Evolutionary conservation across 2,888 invertebrate species (phyloP), one percentile per base, ranked within the genome.

Genomic region (Leptura quadrifasciata): DNA sequence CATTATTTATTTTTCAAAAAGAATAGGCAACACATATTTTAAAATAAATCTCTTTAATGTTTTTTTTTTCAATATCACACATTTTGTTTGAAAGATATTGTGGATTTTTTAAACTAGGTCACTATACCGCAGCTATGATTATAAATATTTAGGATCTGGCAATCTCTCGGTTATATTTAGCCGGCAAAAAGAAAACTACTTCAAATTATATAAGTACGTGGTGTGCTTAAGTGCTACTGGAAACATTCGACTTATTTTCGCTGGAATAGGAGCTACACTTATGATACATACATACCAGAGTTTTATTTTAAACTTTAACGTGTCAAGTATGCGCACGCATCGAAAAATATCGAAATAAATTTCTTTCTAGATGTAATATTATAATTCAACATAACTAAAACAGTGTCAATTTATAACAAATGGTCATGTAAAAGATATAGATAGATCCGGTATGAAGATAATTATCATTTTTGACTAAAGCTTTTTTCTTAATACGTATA

Each of bases 61-160:
- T 12, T 39, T 31, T 39, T 12, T 39, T 31, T 6, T 12, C 39
- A 39, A 39, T 39, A 31, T 31, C 27, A 6, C 4, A 12, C 39
- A 15, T 39, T 39, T 39, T 39, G 6, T 39, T 39, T 31, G 27
- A 12, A 12, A 39, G 2, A 39, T 12, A 39, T 39, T 39, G 47
- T n/a, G n/a, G 47, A 47, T 47, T 47, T 47, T 47, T 47, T 47
- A 47, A 69, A 58, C 35, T 69, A 24, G 69, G 69, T 69, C 39
- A 39, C 69, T 69, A 35, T 6, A 47, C 47, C 27, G 47, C 1
- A 15, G 20, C 47, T 21, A 24, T 15, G 65, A 54, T 69, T 58
- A 69, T 69, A 69, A 69, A 69, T 58, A 39, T 39, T 58, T 54
- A 21, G 17, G 35, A 10, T 69, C 58, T 58, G 69, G 17, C 68